phyloP scores from a whole-genome alignment of 1,140 invertebrate genomes.

The Leptonema lineaticorne region DNA sequence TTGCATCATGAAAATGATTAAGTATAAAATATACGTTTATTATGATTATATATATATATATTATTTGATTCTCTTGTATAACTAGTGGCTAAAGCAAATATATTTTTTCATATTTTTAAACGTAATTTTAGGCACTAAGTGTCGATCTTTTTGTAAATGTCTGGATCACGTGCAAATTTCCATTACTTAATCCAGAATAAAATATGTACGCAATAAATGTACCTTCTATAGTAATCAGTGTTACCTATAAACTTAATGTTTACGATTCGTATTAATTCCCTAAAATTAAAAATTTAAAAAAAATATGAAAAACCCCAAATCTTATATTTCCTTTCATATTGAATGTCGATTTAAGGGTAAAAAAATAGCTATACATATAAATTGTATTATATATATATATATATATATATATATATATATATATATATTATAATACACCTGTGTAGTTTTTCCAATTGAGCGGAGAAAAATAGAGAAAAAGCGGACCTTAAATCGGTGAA shows the following conservation, averaged over 20 bases:
- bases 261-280: slow-evolving; percentile 8
- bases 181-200: slow-evolving; percentile 37
- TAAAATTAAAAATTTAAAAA: no score
- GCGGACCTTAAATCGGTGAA: background rate
- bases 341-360: slow-evolving; percentile 26
- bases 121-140: slow-evolving; percentile 36
- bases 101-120: slow-evolving; percentile 42
- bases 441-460: background rate
- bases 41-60: slow-evolving; percentile 1
- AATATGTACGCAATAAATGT: slow-evolving; percentile 41
- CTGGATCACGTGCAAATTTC: slow-evolving; percentile 38
- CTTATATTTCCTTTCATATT: slow-evolving; percentile 12
- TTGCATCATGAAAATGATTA: no score
- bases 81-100: slow-evolving; percentile 36
- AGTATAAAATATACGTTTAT: background rate
- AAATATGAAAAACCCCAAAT: slow-evolving; percentile 1
- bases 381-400: background rate
- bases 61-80: slow-evolving; percentile 31
- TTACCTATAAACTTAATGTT: slow-evolving; percentile 25
- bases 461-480: background rate
- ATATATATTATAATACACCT: no score
- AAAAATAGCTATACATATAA: background rate
- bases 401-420: background rate
- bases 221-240: slow-evolving; percentile 37
- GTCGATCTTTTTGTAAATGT: slow-evolving; percentile 33